Evolutionary conservation across 2,888 invertebrate genomes (phyloP), one percentile per base, ranked within the genome.

Genomic region (Tetheella fluctuosa): DNA sequence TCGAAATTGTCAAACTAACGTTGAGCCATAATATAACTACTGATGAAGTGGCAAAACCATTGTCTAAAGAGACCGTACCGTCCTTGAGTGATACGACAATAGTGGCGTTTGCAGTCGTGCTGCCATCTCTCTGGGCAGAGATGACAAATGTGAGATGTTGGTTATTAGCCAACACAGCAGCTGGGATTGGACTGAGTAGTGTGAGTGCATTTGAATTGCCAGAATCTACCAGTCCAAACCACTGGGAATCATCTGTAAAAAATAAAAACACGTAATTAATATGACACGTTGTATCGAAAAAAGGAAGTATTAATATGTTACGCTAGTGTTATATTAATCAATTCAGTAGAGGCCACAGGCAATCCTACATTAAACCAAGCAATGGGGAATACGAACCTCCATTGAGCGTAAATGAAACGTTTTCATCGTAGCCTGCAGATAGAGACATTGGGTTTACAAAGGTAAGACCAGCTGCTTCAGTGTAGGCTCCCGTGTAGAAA

Each of bases 231-330:
- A 75, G 25, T 10, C 23, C 58, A 59, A 81, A 83, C 75, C 77
- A 81, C 28, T 73, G 67, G 0, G 79, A 58, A 25, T 74, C 54
- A 8, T 76, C 83, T 83, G 67, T 8, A 3, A 54, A 42, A 77
- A 75, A 6, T 12, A 54, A 3, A 15, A 1, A 67, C 1, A 1
- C 20, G 8, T n/a, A 69, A 70, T 64, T 64, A 69, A 48, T 65
- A 59, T 48, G 34, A 34, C 13, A 34, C 34, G 10, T 30, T 30
- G 7, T 30, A 10, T 10, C 30, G 30, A 30, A 7, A 30, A 8
- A 2, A n/a, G n/a, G n/a, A n/a, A n/a, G n/a, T 25, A 25, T 25
- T 25, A 25, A 25, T 13, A 13, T 34, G 2, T 13, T 13, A 34
- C 8, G 13, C 7, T 13, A 13, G 6, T 13, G 34, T 13, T 13